A percentile compares a stretch with the other conserved stretches of the same genome.
phyloP scores from a whole-genome alignment of 2,113 vertebrate genomes.

The Phodopus roborovskii region DNA sequence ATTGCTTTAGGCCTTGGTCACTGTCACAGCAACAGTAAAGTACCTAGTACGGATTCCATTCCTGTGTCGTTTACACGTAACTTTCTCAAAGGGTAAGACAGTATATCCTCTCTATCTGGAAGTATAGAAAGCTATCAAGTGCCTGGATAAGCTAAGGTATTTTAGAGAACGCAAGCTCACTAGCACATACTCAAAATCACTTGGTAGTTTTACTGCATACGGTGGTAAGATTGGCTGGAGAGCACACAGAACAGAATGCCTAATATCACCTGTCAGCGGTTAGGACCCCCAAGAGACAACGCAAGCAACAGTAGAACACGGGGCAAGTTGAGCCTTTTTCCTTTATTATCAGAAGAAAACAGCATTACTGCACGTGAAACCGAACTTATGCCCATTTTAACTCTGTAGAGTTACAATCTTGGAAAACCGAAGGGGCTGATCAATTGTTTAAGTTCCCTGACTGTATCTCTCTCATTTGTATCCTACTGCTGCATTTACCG shows the following conservation, averaged over 20 bases:
- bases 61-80: background rate
- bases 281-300: background rate
- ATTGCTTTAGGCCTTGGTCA: background rate
- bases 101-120: too few species aligned
- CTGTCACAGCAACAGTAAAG: background rate
- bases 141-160: background rate
- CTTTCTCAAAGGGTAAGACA: background rate
- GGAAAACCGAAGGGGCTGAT: background rate
- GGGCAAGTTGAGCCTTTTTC: background rate
- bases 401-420: background rate
- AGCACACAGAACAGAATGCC: background rate
- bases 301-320: background rate
- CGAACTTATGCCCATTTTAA: too few species aligned
- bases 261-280: too few species aligned
- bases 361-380: background rate
- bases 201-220: background rate
- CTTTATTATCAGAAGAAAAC: background rate
- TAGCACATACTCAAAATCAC: background rate
- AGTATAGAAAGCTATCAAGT: background rate
- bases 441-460: background rate
- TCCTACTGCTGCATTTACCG: background rate
- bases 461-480: background rate
- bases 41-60: background rate
- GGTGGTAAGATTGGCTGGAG: too few species aligned
- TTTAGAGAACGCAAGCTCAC: background rate